Conservation (phyloP, 2,113 vertebrate genomes). For the Dinomys branickii region DNA sequence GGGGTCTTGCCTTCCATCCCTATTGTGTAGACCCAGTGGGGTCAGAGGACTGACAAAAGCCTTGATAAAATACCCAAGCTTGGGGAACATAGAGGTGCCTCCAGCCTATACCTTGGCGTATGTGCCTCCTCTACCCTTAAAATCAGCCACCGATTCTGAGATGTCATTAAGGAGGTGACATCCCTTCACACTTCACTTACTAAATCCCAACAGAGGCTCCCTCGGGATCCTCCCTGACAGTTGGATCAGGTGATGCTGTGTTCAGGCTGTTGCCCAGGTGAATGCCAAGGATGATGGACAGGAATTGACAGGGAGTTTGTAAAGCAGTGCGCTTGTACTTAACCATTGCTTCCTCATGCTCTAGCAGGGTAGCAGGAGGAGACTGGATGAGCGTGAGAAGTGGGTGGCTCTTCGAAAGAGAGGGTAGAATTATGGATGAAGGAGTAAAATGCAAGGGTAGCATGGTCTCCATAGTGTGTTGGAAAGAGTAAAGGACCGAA, state of each 20-base stretch:
- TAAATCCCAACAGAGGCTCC: conserved; percentile 36
- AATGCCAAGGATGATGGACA: conserved; percentile 19
- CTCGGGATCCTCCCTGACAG: conserved; percentile 51
- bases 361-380: background rate
- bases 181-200: conserved; percentile 41
- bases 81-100: background rate
- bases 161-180: conserved; percentile 46
- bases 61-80: background rate
- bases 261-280: background rate
- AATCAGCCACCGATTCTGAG: conserved; percentile 20
- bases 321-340: background rate
- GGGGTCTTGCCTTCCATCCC: background rate
- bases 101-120: background rate
- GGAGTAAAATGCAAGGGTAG: background rate
- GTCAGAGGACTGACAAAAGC: background rate
- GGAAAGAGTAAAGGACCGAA: background rate
- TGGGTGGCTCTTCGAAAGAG: background rate
- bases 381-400: background rate
- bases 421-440: too few species aligned
- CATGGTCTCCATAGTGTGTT: too few species aligned
- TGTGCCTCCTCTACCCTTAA: background rate
- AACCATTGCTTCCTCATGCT: background rate
- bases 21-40: background rate
- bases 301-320: conserved; percentile 32
- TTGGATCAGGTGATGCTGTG: background rate